Percentiles rank a stretch among this genome's conserved stretches.
phyloP scores from a whole-genome alignment of 2,113 vertebrate species.

The Sakesphorus luctuosus region DNA sequence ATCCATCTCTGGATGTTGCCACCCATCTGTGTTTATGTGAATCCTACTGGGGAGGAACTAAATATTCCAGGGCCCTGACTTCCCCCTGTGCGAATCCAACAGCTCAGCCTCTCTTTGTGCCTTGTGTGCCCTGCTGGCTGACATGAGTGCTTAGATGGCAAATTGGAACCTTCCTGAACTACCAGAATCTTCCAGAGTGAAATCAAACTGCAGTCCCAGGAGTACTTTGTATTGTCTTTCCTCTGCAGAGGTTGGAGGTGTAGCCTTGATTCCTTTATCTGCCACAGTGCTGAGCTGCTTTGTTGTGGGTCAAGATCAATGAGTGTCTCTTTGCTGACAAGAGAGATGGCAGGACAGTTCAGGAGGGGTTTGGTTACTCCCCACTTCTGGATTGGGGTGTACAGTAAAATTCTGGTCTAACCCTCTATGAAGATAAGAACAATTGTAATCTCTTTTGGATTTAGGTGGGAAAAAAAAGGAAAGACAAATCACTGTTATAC shows the following conservation, averaged over 20 bases:
- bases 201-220: neutral
- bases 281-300: neutral
- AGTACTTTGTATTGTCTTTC: neutral
- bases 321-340: neutral
- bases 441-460: neutral
- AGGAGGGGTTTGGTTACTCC: neutral
- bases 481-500: neutral
- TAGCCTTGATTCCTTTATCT: neutral
- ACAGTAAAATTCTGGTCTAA: accelerated
- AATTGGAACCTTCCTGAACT: neutral
- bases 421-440: neutral
- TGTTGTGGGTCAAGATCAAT: neutral
- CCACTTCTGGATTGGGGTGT: neutral
- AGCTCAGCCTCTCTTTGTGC: neutral
- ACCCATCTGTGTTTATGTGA: neutral
- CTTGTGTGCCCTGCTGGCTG: neutral
- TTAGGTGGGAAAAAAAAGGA: neutral
- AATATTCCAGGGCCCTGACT: neutral
- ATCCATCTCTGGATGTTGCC: neutral
- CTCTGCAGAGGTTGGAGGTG: neutral
- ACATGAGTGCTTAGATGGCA: neutral
- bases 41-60: neutral
- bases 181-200: neutral
- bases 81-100: neutral
- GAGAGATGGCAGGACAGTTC: neutral